Evolutionary conservation across 2,888 invertebrate species (phyloP).

Genomic region (Brachynemurus nebulosus): DNA sequence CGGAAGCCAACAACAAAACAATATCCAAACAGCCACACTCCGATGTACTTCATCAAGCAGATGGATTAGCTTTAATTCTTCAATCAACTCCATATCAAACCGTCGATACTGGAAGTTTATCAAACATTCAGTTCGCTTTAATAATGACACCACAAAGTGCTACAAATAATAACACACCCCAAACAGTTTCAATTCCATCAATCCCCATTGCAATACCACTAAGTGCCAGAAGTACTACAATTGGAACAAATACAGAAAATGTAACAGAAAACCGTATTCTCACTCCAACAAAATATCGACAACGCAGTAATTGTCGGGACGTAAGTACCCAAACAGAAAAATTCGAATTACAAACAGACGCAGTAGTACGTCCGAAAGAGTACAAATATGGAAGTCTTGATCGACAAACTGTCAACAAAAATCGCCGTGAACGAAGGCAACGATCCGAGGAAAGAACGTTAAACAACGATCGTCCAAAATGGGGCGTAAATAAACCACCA

Average conservation of each 20-base stretch:
- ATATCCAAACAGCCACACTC: background rate
- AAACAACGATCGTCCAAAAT: constrained; percentile 53
- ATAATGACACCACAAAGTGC: constrained; percentile 36
- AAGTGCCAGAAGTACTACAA: constrained; percentile 13
- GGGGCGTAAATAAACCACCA: constrained; percentile 64
- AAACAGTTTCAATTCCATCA: constrained; percentile 24
- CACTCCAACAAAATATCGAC: constrained; percentile 41
- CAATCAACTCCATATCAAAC: constrained; percentile 26
- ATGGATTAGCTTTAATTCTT: constrained; percentile 30
- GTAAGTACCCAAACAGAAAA: constrained; percentile 55
- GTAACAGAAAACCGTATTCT: constrained; percentile 36
- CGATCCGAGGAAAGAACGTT: constrained; percentile 40
- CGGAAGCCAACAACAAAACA: too few species aligned
- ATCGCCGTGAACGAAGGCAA: constrained; percentile 38
- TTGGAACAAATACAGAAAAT: background rate
- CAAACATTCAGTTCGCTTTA: constrained; percentile 44
- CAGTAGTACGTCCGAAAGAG: constrained; percentile 15
- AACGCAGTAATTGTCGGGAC: constrained; percentile 38
- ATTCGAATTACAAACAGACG: constrained; percentile 12
- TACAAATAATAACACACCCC: constrained; percentile 22
- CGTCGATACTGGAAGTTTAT: constrained; percentile 28
- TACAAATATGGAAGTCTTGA: constrained; percentile 28
- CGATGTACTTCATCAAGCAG: constrained; percentile 13
- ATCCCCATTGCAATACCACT: constrained; percentile 20
- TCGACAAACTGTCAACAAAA: constrained; percentile 20